phyloP scores from a whole-genome alignment of 64 coral and sea anemone species.

The Stichodactyla mertensii region DNA sequence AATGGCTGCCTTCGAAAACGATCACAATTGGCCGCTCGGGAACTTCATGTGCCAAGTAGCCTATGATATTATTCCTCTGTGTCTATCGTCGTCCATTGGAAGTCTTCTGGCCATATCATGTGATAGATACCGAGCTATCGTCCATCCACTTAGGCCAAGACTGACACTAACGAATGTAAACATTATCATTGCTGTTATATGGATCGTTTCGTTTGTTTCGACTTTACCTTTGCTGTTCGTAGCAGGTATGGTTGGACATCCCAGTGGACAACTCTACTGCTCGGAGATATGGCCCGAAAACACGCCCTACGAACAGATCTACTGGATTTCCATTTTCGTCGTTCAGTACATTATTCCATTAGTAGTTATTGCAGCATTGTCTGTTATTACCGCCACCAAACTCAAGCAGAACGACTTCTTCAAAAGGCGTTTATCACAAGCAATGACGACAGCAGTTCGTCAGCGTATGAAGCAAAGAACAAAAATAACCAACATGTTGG shows the following conservation, averaged over 20 bases:
- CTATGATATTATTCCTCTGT: constrained; percentile 74
- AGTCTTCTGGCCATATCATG: constrained; percentile 81
- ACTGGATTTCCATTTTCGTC: constrained; percentile 85
- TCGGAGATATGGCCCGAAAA: constrained; percentile 61
- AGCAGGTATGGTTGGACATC: constrained; percentile 29
- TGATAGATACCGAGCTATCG: constrained; percentile 78
- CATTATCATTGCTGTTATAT: constrained; percentile 69
- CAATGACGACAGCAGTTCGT: constrained; percentile 49
- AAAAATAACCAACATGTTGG: constrained; percentile 62
- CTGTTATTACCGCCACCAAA: constrained; percentile 47
- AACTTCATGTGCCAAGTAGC: constrained; percentile 80
- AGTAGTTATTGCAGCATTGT: constrained; percentile 33
- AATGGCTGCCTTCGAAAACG: constrained; percentile 75
- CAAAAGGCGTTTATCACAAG: constrained; percentile 37
- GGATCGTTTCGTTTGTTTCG: constrained; percentile 55
- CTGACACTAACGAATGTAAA: constrained; percentile 34
- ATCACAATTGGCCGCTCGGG: constrained; percentile 88
- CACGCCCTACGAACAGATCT: constrained; percentile 46
- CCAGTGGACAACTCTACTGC: constrained; percentile 52
- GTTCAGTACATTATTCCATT: constrained; percentile 71
- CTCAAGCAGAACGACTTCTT: constrained; percentile 38
- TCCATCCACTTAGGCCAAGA: constrained; percentile 63
- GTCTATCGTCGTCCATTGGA: constrained; percentile 65
- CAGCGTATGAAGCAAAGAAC: constrained; percentile 56
- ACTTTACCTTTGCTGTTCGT: constrained; percentile 71